phyloP scores from a whole-genome alignment of 2,797 vertebrate species.

The Ctenochaetus hawaiiensis region DNA sequence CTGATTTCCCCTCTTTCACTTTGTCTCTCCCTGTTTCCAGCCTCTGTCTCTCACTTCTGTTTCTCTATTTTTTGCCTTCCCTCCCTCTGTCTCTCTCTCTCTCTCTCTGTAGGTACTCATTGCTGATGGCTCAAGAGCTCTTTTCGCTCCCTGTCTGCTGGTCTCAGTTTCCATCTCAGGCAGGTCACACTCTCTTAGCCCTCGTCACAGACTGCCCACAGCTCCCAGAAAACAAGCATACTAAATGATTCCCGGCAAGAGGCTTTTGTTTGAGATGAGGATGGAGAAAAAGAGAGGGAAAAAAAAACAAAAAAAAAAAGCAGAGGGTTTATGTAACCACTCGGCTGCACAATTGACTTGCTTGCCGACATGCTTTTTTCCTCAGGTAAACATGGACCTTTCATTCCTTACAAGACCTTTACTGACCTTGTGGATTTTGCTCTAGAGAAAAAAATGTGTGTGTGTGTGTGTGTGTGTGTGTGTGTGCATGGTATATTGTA shows the following conservation, averaged over 20 bases:
- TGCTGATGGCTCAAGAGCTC: slow-evolving; percentile 63
- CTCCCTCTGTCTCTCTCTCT: slow-evolving; percentile 1
- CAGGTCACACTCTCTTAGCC: slow-evolving; percentile 60
- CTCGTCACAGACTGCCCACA: slow-evolving; percentile 59
- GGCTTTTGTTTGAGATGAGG: slow-evolving; percentile 69
- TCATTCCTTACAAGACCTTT: slow-evolving; percentile 62
- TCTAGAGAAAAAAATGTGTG: neutral
- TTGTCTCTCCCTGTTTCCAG: neutral
- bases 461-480: neutral
- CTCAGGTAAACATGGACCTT: slow-evolving; percentile 66
- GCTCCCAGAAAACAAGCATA: slow-evolving; percentile 62
- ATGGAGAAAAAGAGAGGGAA: slow-evolving; percentile 55
- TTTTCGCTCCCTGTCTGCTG: slow-evolving; percentile 38
- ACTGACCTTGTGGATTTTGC: slow-evolving; percentile 60
- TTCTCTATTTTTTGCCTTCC: neutral
- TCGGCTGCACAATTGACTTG: slow-evolving; percentile 70
- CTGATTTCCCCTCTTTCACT: slow-evolving; percentile 30
- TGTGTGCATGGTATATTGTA: neutral
- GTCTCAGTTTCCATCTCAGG: slow-evolving; percentile 45
- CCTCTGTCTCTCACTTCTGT: slow-evolving; percentile 2
- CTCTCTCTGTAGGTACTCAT: slow-evolving; percentile 43
- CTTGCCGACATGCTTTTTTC: slow-evolving; percentile 64
- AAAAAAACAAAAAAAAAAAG: too few species aligned
- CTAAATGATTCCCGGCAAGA: slow-evolving; percentile 74
- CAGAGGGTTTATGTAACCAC: slow-evolving; percentile 71